These are phyloP conservation scores for Protobothrops mucrosquamatus DNA, from an alignment of 2,113 vertebrate genomes.

Conservation along the genomic window DNA sequence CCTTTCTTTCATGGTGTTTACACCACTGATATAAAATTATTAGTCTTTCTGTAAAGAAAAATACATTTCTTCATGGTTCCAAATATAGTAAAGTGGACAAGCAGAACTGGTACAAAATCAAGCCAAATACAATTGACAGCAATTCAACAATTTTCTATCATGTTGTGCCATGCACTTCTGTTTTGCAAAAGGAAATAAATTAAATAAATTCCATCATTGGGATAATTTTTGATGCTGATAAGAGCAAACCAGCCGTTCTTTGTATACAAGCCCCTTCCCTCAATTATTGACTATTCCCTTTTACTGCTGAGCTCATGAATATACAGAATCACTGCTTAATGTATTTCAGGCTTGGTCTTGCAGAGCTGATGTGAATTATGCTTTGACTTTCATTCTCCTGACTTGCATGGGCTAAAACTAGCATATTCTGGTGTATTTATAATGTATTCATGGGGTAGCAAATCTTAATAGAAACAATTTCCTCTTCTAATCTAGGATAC, in stretches of 20 bases:
- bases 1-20: background rate
- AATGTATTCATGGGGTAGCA: constrained; percentile 33
- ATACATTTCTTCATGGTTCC: constrained; percentile 17
- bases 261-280: background rate
- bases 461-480: constrained; percentile 42
- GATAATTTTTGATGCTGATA: constrained; percentile 23
- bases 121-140: constrained; percentile 27
- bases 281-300: background rate
- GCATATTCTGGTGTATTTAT: background rate
- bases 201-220: constrained; percentile 22
- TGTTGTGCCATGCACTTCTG: constrained; percentile 6
- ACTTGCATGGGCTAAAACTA: background rate
- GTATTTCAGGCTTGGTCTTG: constrained; percentile 2
- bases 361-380: background rate
- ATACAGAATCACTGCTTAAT: constrained; percentile 8
- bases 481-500: constrained; percentile 19
- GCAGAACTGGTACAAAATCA: background rate
- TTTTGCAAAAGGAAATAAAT: constrained; percentile 37
- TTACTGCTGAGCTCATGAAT: constrained; percentile 16
- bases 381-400: background rate
- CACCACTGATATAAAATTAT: constrained; percentile 7
- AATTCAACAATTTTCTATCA: background rate
- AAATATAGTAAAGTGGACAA: constrained; percentile 19
- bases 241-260: background rate
- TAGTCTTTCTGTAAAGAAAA: background rate